Evolutionary conservation across 2,113 vertebrate genomes (phyloP), one percentile per base, ranked within the genome.

Genomic region (Paracanthobrama guichenoti): DNA sequence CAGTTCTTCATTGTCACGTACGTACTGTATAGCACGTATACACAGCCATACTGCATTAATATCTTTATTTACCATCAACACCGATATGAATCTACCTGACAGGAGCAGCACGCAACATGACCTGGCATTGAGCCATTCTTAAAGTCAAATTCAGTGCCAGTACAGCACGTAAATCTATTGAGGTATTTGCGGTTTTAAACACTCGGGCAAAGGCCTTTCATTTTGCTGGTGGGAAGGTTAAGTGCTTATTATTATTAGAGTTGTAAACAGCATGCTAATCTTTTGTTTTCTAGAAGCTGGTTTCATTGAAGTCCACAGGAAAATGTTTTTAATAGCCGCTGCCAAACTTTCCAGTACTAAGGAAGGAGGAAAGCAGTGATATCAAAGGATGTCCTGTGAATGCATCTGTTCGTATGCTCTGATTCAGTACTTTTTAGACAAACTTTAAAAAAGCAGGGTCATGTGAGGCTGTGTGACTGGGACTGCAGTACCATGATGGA

Each of bases 81-180:
- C 86, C 89, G 89, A 94, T 92, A 88, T 88, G 91, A 92, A 93
- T 94, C 91, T 86, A 77, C 85, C 87, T 88, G 91, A 92, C 89
- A 91, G 86, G 76, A 86, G 87, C 91, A 88, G 91, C 93, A 93
- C 92, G 91, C 92, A 92, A 93, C 81, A 88, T 16, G 39, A 73
- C 88, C 87, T 89, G 92, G 93, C 88, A 4, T 22, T 24, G 31
- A 86, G 90, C 94, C 92, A 92, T 69, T 74, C 84, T 46, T 48
- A 4, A 5, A 85, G 79, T 83, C 83, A 77, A 85, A 88, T 48
- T 81, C 64, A 72, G 0, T 50, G 18, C 31, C 48, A 35, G 28
- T 48, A 24, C 2, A 57, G 22, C 35, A 44, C 12, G 20, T 16
- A 55, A 53, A 74, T 77, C 44, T 13, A 3, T 55, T 42, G n/a